phyloP scores from a whole-genome alignment of 2,113 vertebrate species.

The Thamnophis sirtalis region DNA sequence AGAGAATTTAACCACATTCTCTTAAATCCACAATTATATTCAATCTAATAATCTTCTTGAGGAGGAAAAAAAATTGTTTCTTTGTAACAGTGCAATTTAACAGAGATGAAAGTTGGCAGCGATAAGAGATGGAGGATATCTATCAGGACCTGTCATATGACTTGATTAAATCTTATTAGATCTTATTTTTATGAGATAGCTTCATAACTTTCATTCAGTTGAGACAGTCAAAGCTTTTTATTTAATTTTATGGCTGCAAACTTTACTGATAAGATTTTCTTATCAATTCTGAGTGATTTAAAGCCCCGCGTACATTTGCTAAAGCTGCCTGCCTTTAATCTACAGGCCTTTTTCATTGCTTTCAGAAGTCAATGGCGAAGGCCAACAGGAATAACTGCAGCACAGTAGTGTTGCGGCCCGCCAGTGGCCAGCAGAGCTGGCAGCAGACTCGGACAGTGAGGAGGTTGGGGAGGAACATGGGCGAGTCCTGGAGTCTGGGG shows the following conservation, averaged over 20 bases:
- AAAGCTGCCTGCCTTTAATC: neutral
- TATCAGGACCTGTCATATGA: neutral
- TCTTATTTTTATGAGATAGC: neutral
- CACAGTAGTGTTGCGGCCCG: too few species aligned
- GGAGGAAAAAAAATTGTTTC: constrained; percentile 12
- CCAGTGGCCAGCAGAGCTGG: too few species aligned
- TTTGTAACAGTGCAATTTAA: constrained; percentile 20
- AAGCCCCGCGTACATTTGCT: neutral
- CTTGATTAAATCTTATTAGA: constrained; percentile 7
- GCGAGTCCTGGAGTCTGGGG: too few species aligned
- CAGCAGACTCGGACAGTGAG: too few species aligned
- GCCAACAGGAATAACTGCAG: neutral
- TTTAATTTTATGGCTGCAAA: neutral
- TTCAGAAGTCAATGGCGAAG: neutral
- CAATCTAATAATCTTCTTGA: neutral
- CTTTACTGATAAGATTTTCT: neutral
- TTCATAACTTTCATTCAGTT: neutral
- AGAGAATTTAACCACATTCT: constrained; percentile 17
- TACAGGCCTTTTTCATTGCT: neutral
- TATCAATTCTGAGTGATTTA: neutral
- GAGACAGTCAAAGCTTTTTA: neutral
- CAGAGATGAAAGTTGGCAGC: neutral
- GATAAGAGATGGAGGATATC: neutral
- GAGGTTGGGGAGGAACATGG: too few species aligned
- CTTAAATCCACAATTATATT: neutral